phyloP scores from a whole-genome alignment of 2,113 vertebrate species.

The Macquaria australasica region DNA sequence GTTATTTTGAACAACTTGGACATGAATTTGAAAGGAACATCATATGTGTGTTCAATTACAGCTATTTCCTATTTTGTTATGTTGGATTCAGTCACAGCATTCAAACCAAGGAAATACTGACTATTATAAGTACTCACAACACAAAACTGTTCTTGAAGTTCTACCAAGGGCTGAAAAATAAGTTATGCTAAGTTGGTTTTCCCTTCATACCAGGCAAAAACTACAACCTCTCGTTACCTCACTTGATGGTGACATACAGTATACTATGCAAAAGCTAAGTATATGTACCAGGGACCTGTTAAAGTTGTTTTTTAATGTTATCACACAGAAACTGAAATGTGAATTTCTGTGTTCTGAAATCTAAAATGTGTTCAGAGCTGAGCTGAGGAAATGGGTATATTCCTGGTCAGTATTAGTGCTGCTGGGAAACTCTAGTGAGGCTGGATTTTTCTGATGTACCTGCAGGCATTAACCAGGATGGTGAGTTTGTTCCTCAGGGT shows the following conservation, averaged over 20 bases:
- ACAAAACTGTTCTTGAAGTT: too few relatives aligned
- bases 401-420: not conserved
- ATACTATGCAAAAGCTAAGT: not conserved
- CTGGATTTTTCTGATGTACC: constrained; percentile 77
- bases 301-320: not conserved
- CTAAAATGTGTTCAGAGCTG: not conserved
- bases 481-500: constrained; percentile 89
- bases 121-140: not conserved
- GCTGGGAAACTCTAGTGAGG: not conserved
- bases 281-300: not conserved
- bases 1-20: not conserved
- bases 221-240: not conserved
- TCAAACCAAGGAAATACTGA: not conserved
- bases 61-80: not conserved
- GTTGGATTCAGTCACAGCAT: constrained; percentile 2
- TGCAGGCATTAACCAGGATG: constrained; percentile 89
- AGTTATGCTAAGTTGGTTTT: not conserved
- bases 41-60: not conserved
- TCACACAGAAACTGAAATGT: not conserved
- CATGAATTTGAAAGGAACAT: not conserved
- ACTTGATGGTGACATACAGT: not conserved
- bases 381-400: not conserved
- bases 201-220: not conserved
- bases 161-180: not conserved
- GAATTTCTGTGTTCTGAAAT: not conserved